Base-by-base conservation (phyloP, 1,140 invertebrate species). In the Pseudomyrmex cubaensis region DNA sequence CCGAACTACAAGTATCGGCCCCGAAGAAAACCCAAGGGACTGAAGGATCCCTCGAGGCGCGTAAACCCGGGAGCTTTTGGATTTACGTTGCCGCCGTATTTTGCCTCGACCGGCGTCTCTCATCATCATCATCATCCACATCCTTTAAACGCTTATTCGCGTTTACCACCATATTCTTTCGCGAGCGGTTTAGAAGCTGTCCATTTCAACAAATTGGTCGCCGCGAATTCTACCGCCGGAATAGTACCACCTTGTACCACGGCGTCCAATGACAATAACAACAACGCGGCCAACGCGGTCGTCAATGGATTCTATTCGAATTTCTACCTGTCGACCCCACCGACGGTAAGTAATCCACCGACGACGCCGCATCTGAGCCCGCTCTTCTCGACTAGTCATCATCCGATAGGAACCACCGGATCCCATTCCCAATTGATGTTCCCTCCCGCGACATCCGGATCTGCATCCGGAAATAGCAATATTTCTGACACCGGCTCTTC, bases 1-100 rank as follows among this genome's bases (percentile, higher is more conserved):
- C 99, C 99, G 0, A 98, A 99, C 92, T 99, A 99, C 95, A 99
- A 99, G 94, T 99, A 99, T 95, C 94, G 97, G 86, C 98, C 98
- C 4, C 95, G 97, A 72, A 95, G 97, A 91, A 98, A 98, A 95
- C 98, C 97, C 92, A 98, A 98, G 96, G 94, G 5, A 94, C 92
- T 48, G 95, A 95, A 15, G 98, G 99, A 97, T 97, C 97, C 54
- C n/a, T 97, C 98, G 92, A 97, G 97, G 95, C 97, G 88, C 96
- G 17, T 72, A 13, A 9, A 4, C 54, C 3, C 90, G 93, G 1
- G 93, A 92, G 44, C 0, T 96, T 96, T 88, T 5, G 95, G 95
- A 83, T 94, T 96, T 77, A 94, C 95, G 2, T 76, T 95, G 17
- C 95, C 94, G 2, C 93, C 95, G 0, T 96, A 97, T 87, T 95